These are phyloP conservation scores for Pachydiplax longipennis DNA, from an alignment of 2,888 invertebrate species.

Conservation along the genomic window DNA sequence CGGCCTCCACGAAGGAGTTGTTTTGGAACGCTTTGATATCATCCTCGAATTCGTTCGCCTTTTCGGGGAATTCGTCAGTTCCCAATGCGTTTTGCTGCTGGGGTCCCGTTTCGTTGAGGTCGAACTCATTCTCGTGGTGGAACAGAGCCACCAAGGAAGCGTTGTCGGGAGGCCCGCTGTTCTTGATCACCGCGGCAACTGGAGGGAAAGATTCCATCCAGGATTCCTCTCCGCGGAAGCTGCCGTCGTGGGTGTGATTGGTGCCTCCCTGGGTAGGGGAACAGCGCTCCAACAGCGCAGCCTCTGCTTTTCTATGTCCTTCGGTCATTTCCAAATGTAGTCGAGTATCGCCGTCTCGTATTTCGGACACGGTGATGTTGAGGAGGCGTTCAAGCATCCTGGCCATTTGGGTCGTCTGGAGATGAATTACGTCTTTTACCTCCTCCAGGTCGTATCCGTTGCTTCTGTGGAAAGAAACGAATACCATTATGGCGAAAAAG, in stretches of 20 bases:
- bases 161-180: background rate
- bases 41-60: background rate
- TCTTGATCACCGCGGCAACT: constrained; percentile 8
- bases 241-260: background rate
- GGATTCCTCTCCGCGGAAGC: background rate
- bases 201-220: background rate
- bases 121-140: background rate
- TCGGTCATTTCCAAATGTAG: background rate
- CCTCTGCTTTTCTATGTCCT: background rate
- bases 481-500: background rate
- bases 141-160: background rate
- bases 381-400: background rate
- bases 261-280: background rate
- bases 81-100: background rate
- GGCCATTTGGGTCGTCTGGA: background rate
- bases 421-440: background rate
- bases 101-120: background rate
- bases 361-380: background rate
- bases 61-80: background rate
- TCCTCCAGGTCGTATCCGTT: constrained; percentile 1
- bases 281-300: background rate
- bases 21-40: background rate
- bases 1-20: background rate
- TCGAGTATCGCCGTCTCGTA: background rate
- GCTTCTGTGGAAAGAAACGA: background rate